Evolutionary conservation across 2,797 vertebrate species (phyloP), one percentile per base, ranked within the genome.

Genomic region (Mus caroli): DNA sequence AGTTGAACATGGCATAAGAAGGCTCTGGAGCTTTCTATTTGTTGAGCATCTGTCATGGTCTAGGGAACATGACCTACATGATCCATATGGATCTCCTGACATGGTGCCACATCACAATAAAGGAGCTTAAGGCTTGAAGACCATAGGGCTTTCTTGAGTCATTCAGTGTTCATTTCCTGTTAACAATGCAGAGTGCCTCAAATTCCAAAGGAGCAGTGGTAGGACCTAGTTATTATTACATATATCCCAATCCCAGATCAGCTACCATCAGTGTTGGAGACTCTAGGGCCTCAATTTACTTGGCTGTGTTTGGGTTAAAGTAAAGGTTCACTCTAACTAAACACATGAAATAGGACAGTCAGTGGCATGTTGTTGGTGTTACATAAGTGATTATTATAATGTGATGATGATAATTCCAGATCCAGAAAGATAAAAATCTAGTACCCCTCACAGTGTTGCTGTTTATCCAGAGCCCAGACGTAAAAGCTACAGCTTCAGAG

Each of bases 401-500:
- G 26, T 62, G 80, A 19, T 83, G 58, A 31, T 37, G 60, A 79
- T 80, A 14, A 62, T 88, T 87, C 58, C 52, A 92, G 79, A 92
- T 43, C 20, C 6, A 60, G 10, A 9, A 85, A 4, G 62, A 77
- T 67, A 71, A 85, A 91, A 88, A 50, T 60, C 52, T 60, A 80
- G 7, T 77, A 22, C 22, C 31, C 40, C 60, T 89, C 84, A 71
- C 46, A 76, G 88, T 80, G 88, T 73, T 84, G 34, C n/a, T 86
- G 15, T 17, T 64, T 91, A 34, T 46, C 22, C 87, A 31, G 69
- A 31, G 0, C 46, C 90, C 34, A 64, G 79, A 28, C 43, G 58
- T 87, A 84, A 96, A 90, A 95, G 14, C 50, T 78, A 43, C 12
- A 95, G 56, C 54, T 8, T 82, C 46, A 89, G 78, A 94, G 69